A percentile compares a stretch with the other conserved stretches of the same genome.
Evolutionary conservation across 1,140 invertebrate species (phyloP).

Genomic region (Armadillidium nasatum): DNA sequence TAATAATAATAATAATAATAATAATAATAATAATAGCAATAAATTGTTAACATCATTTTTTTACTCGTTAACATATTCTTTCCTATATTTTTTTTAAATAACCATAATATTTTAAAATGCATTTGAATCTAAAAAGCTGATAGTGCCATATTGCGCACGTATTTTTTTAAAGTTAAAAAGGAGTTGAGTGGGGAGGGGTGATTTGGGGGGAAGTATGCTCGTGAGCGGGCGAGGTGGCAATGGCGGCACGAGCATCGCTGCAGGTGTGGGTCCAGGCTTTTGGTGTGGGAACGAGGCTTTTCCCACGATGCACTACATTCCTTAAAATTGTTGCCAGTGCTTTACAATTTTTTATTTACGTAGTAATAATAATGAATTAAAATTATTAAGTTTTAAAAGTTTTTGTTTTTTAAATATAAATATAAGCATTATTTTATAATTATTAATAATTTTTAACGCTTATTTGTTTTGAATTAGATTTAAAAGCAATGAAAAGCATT

Average conservation of each 20-base stretch:
- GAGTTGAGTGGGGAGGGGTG: neutral
- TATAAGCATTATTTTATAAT: too few species aligned
- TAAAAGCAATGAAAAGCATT: neutral
- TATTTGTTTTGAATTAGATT: neutral
- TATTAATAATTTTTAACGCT: too few species aligned
- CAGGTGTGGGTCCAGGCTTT: neutral
- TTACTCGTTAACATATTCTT: too few species aligned
- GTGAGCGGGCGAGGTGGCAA: constrained; percentile 9
- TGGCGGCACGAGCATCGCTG: neutral
- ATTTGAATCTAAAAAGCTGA: neutral
- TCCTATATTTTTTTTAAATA: too few species aligned
- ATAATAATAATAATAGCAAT: too few species aligned
- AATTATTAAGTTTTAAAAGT: too few species aligned
- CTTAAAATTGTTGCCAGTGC: neutral
- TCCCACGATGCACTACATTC: constrained; percentile 8
- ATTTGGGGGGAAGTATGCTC: neutral
- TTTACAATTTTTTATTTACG: neutral
- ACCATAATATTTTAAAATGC: too few species aligned
- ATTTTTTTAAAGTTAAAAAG: neutral
- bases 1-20: too few species aligned
- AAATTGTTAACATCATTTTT: too few species aligned
- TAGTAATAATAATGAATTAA: neutral
- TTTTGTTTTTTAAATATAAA: too few species aligned
- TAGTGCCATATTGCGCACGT: neutral
- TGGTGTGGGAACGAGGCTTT: constrained; percentile 10